Base-by-base conservation (phyloP, 2,797 vertebrate genomes). In the Melanotaenia pygmaea region DNA sequence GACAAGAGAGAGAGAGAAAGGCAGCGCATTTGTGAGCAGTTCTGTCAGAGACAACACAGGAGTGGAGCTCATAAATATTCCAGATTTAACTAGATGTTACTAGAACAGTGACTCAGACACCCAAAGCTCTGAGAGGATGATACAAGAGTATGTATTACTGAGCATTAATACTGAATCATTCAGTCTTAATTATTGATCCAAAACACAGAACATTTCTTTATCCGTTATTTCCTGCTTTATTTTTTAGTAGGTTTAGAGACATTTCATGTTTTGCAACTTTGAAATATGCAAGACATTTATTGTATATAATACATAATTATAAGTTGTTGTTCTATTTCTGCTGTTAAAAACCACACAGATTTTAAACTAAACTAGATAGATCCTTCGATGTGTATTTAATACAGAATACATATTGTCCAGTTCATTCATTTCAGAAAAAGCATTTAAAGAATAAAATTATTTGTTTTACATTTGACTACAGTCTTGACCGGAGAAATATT, bases 1-100 rank as follows among this genome's bases (percentile, higher is more conserved):
- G 83, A 77, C 74, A 83, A 72, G 78, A 76, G 53, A 63, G 65
- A 67, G 54, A 62, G 60, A 47, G 50, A 67, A 63, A 81, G 35
- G 51, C 7, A 64, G 69, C 51, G 68, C 35, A 69, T 72, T 56
- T 72, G 65, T 84, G 65, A 82, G 86, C 3, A 0, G 79, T 64
- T 65, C 57, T 66, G 62, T 65, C 18, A 50, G 71, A 68, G 76
- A 59, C 66, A 58, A 64, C 57, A 81, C 64, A 40, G 30, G 43
- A 80, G 72, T 53, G 43, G 59, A 40, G 59, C 56, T 89, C 67
- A 87, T 83, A 76, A 86, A 86, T 88, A 89, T 80, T 83, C 70
- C 66, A 79, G 62, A 85, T 85, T 89, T 84, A 61, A 85, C 76
- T 79, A 58, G 59, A 77, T 79, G 77, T 67, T 74, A 80, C 66